Percentiles rank a stretch among this genome's conserved stretches.
phyloP scores from a whole-genome alignment of 2,113 vertebrate genomes.

The Pteronura brasiliensis region DNA sequence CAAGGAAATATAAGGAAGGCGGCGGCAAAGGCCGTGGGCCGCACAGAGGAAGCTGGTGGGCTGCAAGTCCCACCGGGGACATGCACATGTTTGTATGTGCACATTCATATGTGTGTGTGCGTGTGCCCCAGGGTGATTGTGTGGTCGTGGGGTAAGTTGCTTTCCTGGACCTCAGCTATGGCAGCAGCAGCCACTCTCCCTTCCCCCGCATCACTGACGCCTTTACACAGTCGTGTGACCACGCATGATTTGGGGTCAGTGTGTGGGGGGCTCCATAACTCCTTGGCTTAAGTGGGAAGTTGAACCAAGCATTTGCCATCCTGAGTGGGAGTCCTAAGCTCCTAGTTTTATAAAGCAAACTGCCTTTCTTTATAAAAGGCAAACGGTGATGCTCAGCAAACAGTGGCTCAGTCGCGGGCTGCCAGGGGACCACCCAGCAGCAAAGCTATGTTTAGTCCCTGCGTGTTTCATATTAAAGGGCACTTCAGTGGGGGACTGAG shows the following conservation, averaged over 20 bases:
- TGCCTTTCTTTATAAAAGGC: background rate
- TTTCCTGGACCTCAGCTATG: background rate
- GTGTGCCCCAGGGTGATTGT: background rate
- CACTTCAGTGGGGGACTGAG: background rate
- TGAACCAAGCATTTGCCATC: background rate
- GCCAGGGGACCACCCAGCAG: background rate
- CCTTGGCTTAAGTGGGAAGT: background rate
- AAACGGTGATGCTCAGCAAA: background rate
- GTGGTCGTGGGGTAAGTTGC: background rate
- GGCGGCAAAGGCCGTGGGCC: background rate
- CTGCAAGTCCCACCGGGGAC: background rate
- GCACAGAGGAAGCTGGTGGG: background rate
- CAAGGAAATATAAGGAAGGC: background rate
- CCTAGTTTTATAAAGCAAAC: background rate
- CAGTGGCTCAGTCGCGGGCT: background rate
- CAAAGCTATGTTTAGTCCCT: background rate
- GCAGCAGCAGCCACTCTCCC: background rate
- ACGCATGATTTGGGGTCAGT: background rate
- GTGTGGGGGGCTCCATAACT: background rate
- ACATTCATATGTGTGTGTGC: background rate
- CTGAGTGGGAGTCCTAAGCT: background rate
- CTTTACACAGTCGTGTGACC: background rate
- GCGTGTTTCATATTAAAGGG: background rate
- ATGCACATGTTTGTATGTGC: accelerated
- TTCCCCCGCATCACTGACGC: background rate